Evolutionary conservation across 2,113 vertebrate genomes (phyloP).

Genomic region (Cheilinus undulatus): DNA sequence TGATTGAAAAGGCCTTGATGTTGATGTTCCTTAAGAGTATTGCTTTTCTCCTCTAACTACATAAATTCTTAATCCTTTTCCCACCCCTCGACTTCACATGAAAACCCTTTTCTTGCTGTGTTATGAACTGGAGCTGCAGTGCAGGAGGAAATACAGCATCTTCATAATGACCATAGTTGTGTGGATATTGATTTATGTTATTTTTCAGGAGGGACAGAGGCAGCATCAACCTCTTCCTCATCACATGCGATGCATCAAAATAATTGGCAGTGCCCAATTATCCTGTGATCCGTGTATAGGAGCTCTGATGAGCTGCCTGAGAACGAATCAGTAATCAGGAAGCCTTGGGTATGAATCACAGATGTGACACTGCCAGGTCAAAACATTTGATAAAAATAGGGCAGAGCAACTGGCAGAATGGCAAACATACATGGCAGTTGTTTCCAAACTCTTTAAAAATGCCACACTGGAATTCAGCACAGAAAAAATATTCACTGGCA

Average conservation of each 20-base stretch:
- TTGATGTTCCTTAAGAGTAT: conserved; percentile 11
- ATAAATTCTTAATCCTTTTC: neutral
- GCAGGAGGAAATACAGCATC: conserved; percentile 19
- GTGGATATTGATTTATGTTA: conserved; percentile 56
- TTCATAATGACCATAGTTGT: conserved; percentile 52
- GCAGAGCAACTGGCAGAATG: conserved; percentile 11
- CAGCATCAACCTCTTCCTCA: conserved; percentile 59
- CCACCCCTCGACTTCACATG: neutral
- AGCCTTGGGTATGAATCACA: conserved; percentile 57
- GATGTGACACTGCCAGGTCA: conserved; percentile 51
- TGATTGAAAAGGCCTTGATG: conserved; percentile 24
- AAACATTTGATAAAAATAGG: conserved; percentile 32
- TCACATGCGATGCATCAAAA: conserved; percentile 69
- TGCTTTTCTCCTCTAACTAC: neutral
- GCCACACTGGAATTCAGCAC: conserved; percentile 5
- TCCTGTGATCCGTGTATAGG: conserved; percentile 69
- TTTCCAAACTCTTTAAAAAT: neutral
- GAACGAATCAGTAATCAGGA: conserved; percentile 65
- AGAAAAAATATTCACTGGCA: conserved; percentile 3
- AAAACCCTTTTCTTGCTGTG: neutral
- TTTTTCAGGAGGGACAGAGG: conserved; percentile 41
- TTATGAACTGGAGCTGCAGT: conserved; percentile 20
- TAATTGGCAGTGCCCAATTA: conserved; percentile 76
- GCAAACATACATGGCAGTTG: conserved; percentile 8
- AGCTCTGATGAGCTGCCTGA: conserved; percentile 55